These are phyloP conservation scores for Varecia variegata DNA, from an alignment of 2,797 vertebrate genomes.

Conservation along the genomic window DNA sequence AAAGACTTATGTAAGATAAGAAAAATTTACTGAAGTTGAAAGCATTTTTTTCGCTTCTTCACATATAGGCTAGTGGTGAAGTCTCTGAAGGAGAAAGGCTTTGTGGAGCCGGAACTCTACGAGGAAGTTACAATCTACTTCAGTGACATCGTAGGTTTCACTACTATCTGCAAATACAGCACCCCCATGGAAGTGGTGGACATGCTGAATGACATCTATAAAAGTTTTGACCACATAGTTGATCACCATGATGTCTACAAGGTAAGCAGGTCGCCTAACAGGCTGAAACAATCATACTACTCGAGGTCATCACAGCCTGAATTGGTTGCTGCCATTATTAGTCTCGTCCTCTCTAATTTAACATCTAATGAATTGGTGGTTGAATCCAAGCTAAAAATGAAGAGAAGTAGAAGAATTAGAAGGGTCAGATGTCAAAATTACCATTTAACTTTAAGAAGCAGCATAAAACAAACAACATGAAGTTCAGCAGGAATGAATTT, in stretches of 20 bases:
- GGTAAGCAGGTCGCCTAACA: slow-evolving; percentile 82
- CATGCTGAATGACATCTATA: slow-evolving; percentile 98
- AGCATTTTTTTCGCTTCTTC: background rate
- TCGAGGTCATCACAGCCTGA: background rate
- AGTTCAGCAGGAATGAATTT: background rate
- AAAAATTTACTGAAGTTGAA: background rate
- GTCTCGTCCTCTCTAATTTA: background rate
- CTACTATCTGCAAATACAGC: slow-evolving; percentile 97
- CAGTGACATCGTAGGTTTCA: slow-evolving; percentile 98
- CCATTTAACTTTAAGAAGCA: background rate
- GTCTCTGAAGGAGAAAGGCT: slow-evolving; percentile 95
- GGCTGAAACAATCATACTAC: background rate
- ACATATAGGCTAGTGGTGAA: slow-evolving; percentile 92
- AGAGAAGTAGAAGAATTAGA: background rate
- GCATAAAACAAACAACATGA: background rate
- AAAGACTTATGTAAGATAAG: background rate
- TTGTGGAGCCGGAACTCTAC: slow-evolving; percentile 95
- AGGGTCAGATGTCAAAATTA: background rate
- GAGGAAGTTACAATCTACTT: slow-evolving; percentile 98
- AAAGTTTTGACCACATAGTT: slow-evolving; percentile 96
- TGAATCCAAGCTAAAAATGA: background rate
- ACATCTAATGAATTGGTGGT: background rate
- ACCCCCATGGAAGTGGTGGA: slow-evolving; percentile 98
- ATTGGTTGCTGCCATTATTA: background rate
- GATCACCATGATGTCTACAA: slow-evolving; percentile 98